Percentiles rank a stretch among this genome's conserved stretches.
phyloP scores from a whole-genome alignment of 2,113 vertebrate genomes.

The Neoarius graeffei region DNA sequence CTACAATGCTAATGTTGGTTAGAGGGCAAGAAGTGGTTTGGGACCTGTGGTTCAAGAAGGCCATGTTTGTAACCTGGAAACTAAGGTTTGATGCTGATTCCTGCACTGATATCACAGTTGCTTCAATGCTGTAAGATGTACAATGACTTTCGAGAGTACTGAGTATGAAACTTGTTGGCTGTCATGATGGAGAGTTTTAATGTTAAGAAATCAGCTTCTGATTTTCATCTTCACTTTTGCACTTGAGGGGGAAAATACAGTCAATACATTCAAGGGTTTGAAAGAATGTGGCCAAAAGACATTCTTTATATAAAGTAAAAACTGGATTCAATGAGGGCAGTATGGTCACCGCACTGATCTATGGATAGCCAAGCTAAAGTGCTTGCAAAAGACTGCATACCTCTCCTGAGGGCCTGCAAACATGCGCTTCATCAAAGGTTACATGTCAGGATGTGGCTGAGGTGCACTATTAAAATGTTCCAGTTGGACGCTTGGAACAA shows the following conservation, averaged over 20 bases:
- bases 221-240: neutral
- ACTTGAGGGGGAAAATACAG: neutral
- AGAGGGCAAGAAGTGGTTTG: neutral
- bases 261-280: neutral
- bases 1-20: neutral
- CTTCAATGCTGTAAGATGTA: neutral
- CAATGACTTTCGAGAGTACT: too few relatives aligned
- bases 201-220: neutral
- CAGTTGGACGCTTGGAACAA: conserved; percentile 35
- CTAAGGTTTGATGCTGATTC: neutral
- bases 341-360: conserved; percentile 1
- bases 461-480: conserved; percentile 45
- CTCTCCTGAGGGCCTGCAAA: conserved; percentile 21
- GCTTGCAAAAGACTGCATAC: conserved; percentile 4
- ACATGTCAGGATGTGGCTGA: neutral
- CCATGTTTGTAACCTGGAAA: neutral
- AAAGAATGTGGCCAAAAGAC: neutral
- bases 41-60: neutral
- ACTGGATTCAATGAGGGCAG: neutral
- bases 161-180: neutral
- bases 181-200: neutral
- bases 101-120: neutral
- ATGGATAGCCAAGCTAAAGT: conserved; percentile 8
- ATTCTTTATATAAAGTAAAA: neutral
- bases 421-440: conserved; percentile 36